Evolutionary conservation across 2,113 vertebrate species (phyloP).

Genomic region (Parus major): DNA sequence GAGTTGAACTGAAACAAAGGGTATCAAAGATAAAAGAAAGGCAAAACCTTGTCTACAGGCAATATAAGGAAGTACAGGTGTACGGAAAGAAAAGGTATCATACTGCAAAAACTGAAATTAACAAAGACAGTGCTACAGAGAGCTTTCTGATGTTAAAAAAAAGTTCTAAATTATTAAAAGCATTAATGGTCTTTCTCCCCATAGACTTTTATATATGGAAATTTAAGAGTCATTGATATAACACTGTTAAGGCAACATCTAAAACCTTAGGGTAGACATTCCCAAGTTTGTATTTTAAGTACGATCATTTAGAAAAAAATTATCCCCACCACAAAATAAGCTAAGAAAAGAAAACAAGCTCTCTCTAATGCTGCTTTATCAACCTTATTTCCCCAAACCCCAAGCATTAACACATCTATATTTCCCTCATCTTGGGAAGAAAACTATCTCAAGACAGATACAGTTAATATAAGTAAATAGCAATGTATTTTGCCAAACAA

Average conservation of each 20-base stretch:
- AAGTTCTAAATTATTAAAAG: background rate
- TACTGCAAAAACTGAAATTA: background rate
- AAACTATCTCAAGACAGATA: background rate
- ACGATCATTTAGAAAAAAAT: background rate
- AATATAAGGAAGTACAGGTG: background rate
- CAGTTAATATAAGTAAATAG: background rate
- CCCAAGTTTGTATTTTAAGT: background rate
- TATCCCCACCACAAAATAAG: background rate
- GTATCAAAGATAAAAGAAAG: background rate
- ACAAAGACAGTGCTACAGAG: background rate
- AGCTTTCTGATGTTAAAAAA: background rate
- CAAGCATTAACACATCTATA: background rate
- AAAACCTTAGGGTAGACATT: background rate
- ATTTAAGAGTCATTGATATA: background rate
- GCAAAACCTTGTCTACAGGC: background rate
- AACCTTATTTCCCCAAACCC: background rate
- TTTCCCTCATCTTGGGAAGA: background rate
- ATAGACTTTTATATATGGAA: background rate
- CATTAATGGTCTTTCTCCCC: background rate
- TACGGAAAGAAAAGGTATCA: background rate
- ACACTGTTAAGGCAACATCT: background rate
- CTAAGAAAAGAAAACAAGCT: background rate
- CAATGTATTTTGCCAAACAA: background rate
- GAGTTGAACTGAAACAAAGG: background rate
- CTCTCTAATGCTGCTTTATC: background rate